Conservation (phyloP, 2,888 invertebrate species). For the Xestia ashworthii region DNA sequence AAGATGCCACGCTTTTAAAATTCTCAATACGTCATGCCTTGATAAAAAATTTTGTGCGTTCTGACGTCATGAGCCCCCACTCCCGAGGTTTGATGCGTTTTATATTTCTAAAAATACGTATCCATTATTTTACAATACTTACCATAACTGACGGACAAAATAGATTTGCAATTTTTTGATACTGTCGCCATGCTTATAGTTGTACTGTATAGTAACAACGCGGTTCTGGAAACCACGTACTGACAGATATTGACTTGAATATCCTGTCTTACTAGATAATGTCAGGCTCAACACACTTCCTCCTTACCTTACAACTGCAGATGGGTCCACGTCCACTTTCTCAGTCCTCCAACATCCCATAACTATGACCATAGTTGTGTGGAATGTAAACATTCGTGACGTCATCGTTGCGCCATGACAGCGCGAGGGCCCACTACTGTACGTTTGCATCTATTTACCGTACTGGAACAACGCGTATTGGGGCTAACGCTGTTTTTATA, state of each 20-base stretch:
- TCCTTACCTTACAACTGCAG: too few relatives aligned
- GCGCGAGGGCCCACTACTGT: background rate
- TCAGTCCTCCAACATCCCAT: background rate
- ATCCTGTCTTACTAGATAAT: background rate
- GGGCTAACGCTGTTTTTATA: conserved; percentile 33
- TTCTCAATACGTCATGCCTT: too few relatives aligned
- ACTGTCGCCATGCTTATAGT: background rate
- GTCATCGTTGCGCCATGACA: conserved; percentile 30
- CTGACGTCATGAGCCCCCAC: too few relatives aligned
- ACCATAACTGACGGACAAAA: too few relatives aligned
- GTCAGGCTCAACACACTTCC: background rate
- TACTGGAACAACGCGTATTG: conserved; percentile 35
- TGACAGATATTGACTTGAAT: background rate
- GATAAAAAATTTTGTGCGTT: too few relatives aligned
- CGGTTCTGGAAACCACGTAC: background rate
- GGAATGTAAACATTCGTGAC: conserved; percentile 27
- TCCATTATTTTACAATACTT: too few relatives aligned
- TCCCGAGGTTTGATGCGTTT: too few relatives aligned
- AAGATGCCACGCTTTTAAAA: too few relatives aligned
- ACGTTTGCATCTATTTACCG: conserved; percentile 35
- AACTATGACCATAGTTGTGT: conserved; percentile 8
- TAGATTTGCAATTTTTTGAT: too few relatives aligned
- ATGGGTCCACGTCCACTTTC: conserved; percentile 1
- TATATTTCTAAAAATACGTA: too few relatives aligned
- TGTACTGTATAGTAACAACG: background rate